A percentile compares a stretch with the other conserved stretches of the same genome.
Conservation (phyloP, 2,113 vertebrate genomes). For the Pycnonotus jocosus region DNA sequence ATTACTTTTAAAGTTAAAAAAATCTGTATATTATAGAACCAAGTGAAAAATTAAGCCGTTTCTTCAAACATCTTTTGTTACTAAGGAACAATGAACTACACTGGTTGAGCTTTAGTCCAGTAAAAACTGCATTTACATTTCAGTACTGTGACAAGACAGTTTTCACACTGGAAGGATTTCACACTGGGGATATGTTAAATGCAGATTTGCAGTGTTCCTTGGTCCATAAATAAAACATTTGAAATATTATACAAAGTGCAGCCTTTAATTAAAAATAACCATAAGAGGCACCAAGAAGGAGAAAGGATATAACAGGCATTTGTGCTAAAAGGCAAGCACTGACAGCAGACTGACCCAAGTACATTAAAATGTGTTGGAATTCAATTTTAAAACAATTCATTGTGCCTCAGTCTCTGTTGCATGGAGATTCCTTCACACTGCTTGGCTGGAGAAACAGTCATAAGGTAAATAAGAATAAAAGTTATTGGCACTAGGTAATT, state of each 20-base stretch:
- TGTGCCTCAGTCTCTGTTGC: neutral
- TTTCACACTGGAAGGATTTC: neutral
- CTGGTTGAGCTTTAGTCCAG: neutral
- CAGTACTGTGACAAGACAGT: neutral
- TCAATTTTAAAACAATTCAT: neutral
- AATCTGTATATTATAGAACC: neutral
- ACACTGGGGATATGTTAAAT: neutral
- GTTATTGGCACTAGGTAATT: neutral
- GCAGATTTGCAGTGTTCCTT: neutral
- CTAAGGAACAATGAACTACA: neutral
- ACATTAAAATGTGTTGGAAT: neutral
- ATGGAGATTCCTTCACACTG: neutral
- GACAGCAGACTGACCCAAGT: neutral
- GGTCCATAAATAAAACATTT: conserved; percentile 27
- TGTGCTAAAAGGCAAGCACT: neutral
- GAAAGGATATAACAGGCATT: neutral
- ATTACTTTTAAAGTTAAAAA: neutral
- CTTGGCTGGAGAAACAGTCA: neutral
- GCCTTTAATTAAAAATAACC: conserved; percentile 27
- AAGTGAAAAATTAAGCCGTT: neutral
- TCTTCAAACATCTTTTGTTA: neutral
- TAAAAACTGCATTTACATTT: conserved; percentile 47
- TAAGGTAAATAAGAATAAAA: conserved; percentile 20
- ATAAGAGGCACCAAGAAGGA: neutral
- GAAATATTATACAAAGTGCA: neutral